Evolutionary conservation across 2,888 invertebrate genomes (phyloP).

Genomic region (Ophion costatus): DNA sequence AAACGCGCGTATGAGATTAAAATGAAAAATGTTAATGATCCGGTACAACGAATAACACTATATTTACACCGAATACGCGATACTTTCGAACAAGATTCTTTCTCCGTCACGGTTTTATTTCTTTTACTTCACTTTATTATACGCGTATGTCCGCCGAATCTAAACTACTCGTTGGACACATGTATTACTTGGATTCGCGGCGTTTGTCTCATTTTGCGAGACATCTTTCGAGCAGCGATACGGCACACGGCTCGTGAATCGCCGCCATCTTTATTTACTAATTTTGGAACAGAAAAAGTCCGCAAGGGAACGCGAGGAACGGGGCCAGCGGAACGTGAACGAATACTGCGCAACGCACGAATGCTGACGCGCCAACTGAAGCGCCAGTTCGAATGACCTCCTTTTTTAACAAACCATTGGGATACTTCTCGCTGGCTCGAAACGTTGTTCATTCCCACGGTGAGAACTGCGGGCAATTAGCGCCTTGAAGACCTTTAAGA

Average conservation of each 20-base stretch:
- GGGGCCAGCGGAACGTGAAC: conserved; percentile 46
- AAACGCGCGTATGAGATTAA: neutral
- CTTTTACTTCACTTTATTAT: conserved; percentile 66
- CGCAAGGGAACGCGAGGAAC: conserved; percentile 42
- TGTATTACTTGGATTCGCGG: conserved; percentile 57
- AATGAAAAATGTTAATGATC: conserved; percentile 38
- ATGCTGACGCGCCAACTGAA: conserved; percentile 10
- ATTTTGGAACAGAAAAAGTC: conserved; percentile 77
- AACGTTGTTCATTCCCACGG: too few species aligned
- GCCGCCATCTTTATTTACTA: conserved; percentile 83
- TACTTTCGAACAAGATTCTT: neutral
- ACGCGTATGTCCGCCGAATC: conserved; percentile 63
- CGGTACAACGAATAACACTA: conserved; percentile 15
- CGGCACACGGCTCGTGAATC: conserved; percentile 76
- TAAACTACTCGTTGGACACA: conserved; percentile 31
- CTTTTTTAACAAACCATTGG: too few species aligned
- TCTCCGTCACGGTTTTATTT: neutral
- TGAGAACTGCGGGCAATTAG: too few species aligned
- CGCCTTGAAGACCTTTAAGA: too few species aligned
- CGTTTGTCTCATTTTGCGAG: conserved; percentile 78
- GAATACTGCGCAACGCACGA: conserved; percentile 19
- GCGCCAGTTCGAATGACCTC: neutral
- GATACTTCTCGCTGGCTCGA: too few species aligned
- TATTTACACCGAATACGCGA: conserved; percentile 57
- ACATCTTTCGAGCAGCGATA: conserved; percentile 77